phyloP scores from a whole-genome alignment of 2,888 invertebrate species.

The Noctua fimbriata region DNA sequence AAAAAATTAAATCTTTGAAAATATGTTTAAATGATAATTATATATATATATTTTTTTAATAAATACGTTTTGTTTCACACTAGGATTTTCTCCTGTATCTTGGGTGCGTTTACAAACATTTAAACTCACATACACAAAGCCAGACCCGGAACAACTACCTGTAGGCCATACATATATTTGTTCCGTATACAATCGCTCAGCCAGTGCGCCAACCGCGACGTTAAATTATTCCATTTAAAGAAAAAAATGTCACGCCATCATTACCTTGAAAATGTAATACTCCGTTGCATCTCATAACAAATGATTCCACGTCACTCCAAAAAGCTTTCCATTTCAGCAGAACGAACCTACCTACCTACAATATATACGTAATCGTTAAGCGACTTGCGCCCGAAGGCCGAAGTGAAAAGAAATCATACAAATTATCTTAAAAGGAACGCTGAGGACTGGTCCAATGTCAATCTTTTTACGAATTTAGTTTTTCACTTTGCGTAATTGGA shows the following conservation, averaged over 20 bases:
- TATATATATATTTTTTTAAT: too few relatives aligned
- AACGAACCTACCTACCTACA: slow-evolving; percentile 64
- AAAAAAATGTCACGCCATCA: not conserved
- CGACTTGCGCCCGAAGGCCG: slow-evolving; percentile 59
- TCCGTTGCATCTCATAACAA: slow-evolving; percentile 64
- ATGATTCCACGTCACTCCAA: slow-evolving; percentile 70
- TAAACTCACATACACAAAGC: too few relatives aligned
- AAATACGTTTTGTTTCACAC: too few relatives aligned
- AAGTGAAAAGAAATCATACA: slow-evolving; percentile 75
- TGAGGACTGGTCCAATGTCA: slow-evolving; percentile 68
- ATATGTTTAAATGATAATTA: too few relatives aligned
- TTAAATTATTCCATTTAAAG: not conserved
- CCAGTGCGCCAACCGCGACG: too few relatives aligned
- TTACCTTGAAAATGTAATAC: slow-evolving; percentile 14
- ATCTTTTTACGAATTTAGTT: slow-evolving; percentile 71
- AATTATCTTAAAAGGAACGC: slow-evolving; percentile 78
- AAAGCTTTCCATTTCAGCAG: slow-evolving; percentile 68
- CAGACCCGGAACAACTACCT: too few relatives aligned
- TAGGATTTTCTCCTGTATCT: too few relatives aligned
- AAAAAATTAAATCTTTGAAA: too few relatives aligned
- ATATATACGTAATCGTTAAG: slow-evolving; percentile 57
- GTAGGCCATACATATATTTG: too few relatives aligned
- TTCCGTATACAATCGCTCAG: too few relatives aligned
- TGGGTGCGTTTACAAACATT: too few relatives aligned
- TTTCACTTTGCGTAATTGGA: slow-evolving; percentile 62